Evolutionary conservation across 2,888 invertebrate species (phyloP).

Genomic region (Scaeva pyrastri): DNA sequence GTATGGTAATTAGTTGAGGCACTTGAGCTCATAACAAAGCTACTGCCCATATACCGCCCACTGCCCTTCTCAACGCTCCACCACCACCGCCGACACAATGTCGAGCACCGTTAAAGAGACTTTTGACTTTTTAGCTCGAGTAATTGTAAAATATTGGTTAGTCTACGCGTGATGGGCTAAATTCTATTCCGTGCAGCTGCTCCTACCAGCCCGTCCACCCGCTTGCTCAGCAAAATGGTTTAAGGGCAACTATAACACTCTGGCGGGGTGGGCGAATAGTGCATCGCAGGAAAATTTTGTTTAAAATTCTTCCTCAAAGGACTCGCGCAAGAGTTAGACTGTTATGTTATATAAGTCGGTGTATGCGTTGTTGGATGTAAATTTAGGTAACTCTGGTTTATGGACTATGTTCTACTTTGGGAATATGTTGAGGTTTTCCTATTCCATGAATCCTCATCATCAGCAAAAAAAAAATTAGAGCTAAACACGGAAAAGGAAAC

Average conservation of each 20-base stretch:
- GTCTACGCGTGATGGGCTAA: conserved; percentile 45
- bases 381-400: conserved; percentile 1
- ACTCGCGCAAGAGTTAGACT: not conserved
- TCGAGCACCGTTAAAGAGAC: conserved; percentile 58
- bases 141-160: conserved; percentile 67
- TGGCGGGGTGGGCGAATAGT: not conserved
- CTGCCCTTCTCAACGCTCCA: not conserved
- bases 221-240: conserved; percentile 4
- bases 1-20: conserved; percentile 69
- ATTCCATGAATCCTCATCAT: not conserved
- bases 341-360: not conserved
- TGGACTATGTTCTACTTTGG: not conserved
- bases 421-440: not conserved
- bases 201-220: too few relatives aligned
- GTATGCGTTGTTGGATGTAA: not conserved
- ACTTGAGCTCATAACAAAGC: conserved; percentile 36
- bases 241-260: not conserved
- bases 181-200: too few relatives aligned
- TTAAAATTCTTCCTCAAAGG: conserved; percentile 1
- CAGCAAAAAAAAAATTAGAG: not conserved
- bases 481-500: not conserved
- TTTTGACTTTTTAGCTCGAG: conserved; percentile 70
- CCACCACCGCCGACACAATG: too few relatives aligned
- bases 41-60: not conserved
- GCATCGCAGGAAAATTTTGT: not conserved